Base-by-base conservation (phyloP, 2,888 invertebrate genomes). In the Drosophila meridiana region DNA sequence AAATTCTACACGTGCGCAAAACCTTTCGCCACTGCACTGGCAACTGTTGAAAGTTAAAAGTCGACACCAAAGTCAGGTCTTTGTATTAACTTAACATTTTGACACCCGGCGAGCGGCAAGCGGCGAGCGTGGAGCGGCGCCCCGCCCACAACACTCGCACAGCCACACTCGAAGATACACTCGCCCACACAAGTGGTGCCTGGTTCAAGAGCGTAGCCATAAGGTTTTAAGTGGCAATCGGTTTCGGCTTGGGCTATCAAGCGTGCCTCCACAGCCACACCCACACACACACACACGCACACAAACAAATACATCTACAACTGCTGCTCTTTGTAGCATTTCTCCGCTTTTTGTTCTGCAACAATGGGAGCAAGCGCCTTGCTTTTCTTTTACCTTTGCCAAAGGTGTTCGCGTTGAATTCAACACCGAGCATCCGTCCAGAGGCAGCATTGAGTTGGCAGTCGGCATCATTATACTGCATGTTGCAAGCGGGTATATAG, bases 61-160 rank as follows among this genome's bases (percentile, higher is more conserved):
- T 85, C 89, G 70, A 83, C 79, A 76, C 79, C 67, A 64, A 69
- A 80, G 82, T 80, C 85, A 82, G 82, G 78, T 73, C 80, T 78
- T 80, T 78, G 89, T 78, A 89, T 89, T 89, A 84, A 89, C 82
- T 87, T 85, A 89, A 80, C 86, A 70, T 86, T 89, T 81, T 86
- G 86, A 88, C 86, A 86, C 86, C 86, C 66, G 43, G 73, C 69
- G 67, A 79, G 42, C 42, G 36, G 13, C 28, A n/a, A n/a, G n/a
- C n/a, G n/a, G n/a, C n/a, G n/a, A n/a, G n/a, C n/a, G n/a, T n/a
- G n/a, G 67, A 79, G 42, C 42, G 36, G 13, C 28, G 20, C 43
- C 47, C 62, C 38, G 28, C 52, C 47, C 52, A 47, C 58, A 45
- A 58, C 38, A 43, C 50, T 47, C 42, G 34, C 53, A 9, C 48